Evolutionary conservation across 2,113 vertebrate species (phyloP).

Genomic region (Zosterops japonicus): DNA sequence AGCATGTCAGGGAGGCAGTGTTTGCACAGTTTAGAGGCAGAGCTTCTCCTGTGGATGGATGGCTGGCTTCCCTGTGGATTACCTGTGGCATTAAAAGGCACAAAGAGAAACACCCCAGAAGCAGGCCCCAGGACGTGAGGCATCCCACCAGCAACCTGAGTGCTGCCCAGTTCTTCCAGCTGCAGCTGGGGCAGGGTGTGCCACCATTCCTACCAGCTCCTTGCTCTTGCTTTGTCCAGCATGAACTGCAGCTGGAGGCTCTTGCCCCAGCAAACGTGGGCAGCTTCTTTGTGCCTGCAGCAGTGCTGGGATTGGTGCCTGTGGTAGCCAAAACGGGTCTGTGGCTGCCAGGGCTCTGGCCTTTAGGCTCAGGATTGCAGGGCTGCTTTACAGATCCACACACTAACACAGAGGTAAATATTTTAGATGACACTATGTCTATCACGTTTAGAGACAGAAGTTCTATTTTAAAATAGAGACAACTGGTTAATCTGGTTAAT

Average conservation of each 20-base stretch:
- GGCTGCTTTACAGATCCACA: background rate
- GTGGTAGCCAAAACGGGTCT: fast-evolving
- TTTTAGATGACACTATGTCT: background rate
- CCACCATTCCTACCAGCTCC: background rate
- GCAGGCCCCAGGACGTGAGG: background rate
- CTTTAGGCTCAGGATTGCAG: background rate
- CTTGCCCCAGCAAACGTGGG: fast-evolving
- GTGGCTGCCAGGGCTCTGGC: background rate
- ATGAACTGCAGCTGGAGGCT: fast-evolving
- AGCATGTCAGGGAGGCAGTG: fast-evolving
- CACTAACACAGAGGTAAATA: background rate
- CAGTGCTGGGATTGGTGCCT: background rate
- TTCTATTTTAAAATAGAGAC: background rate
- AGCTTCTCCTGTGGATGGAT: background rate
- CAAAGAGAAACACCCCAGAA: background rate
- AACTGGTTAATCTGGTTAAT: background rate
- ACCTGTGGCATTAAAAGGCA: background rate
- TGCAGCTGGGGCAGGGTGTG: background rate
- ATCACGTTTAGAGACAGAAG: background rate
- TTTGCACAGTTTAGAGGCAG: background rate
- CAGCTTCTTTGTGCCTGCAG: background rate
- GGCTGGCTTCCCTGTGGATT: background rate
- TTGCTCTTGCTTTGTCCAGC: background rate
- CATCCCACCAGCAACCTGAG: background rate
- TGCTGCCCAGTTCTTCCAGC: background rate